These are phyloP conservation scores for Mnemiopsis leidyi DNA, from an alignment of 37 sponge, comb jelly and placozoan genomes.

Conservation along the genomic window DNA sequence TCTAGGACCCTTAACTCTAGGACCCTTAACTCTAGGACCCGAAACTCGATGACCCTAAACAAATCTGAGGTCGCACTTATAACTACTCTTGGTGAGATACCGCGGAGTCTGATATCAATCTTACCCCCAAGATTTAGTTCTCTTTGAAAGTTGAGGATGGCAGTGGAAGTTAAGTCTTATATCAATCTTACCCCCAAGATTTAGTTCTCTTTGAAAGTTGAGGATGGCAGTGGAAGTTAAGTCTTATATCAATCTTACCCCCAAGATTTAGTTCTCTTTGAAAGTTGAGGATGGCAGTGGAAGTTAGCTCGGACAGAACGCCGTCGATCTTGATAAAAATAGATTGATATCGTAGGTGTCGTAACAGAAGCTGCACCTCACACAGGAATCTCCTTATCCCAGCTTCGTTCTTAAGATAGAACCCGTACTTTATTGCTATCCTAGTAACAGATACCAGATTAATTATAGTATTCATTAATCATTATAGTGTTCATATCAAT, in stretches of 20 bases:
- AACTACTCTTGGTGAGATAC: no score
- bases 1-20: no score
- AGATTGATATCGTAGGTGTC: background rate
- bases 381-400: background rate
- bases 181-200: background rate
- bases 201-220: background rate
- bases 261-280: background rate
- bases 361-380: conserved; percentile 10
- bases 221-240: no score
- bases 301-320: background rate
- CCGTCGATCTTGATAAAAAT: background rate
- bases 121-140: background rate
- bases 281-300: background rate
- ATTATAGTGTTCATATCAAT: no score
- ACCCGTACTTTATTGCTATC: conserved; percentile 40
- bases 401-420: conserved; percentile 24
- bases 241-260: conserved; percentile 52
- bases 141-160: background rate
- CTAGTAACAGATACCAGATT: no score
- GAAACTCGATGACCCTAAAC: no score
- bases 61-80: no score
- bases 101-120: no score
- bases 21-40: no score
- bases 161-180: no score
- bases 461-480: no score